These are phyloP conservation scores for Neodontobutis hainanensis DNA, from an alignment of 2,113 vertebrate species.

Conservation along the genomic window DNA sequence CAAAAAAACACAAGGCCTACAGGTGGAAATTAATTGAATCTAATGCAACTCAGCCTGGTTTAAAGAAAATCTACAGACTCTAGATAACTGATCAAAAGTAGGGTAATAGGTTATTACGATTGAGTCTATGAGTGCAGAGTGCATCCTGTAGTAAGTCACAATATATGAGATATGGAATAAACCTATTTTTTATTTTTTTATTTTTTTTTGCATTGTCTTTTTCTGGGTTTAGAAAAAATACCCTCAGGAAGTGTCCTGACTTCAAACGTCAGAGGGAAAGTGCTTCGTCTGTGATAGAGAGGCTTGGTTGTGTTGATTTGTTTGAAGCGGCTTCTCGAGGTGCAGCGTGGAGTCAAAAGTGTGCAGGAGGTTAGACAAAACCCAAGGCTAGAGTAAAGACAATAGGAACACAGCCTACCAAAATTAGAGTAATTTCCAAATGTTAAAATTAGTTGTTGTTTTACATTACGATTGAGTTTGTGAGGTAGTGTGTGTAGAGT, in stretches of 20 bases:
- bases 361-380: neutral
- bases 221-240: slow-evolving; percentile 34
- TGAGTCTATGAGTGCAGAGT: no score
- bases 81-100: slow-evolving; percentile 4
- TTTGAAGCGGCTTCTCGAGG: slow-evolving; percentile 11
- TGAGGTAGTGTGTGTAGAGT: no score
- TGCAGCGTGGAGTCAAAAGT: neutral
- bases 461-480: no score
- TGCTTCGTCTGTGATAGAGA: slow-evolving; percentile 7
- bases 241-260: slow-evolving; percentile 21
- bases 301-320: neutral
- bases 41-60: no score
- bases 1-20: no score
- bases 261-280: slow-evolving; percentile 32
- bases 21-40: no score
- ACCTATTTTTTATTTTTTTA: slow-evolving; percentile 5
- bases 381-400: no score
- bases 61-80: neutral
- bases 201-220: slow-evolving; percentile 22
- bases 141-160: slow-evolving; percentile 50
- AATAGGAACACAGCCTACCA: no score
- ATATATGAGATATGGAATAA: slow-evolving; percentile 58
- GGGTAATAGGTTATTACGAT: neutral
- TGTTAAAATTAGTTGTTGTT: no score
- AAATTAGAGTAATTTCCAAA: no score